A percentile compares a stretch with the other conserved stretches of the same genome.
These are phyloP conservation scores for Gobionotothen gibberifrons DNA, from an alignment of 2,797 vertebrate species.

Conservation along the genomic window DNA sequence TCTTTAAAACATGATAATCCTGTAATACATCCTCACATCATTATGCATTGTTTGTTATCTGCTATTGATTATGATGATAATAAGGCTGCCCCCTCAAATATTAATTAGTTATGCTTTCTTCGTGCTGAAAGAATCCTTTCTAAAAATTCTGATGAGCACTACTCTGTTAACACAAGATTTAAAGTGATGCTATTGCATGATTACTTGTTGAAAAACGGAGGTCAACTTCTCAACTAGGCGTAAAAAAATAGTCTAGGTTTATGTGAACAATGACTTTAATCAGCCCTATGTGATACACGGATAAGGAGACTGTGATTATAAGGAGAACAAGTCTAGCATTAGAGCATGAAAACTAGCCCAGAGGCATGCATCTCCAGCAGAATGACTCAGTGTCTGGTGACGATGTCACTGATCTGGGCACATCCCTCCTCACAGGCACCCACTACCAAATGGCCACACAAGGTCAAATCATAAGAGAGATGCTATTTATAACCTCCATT, in stretches of 20 bases:
- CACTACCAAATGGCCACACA: conserved; percentile 59
- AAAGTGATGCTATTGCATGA: too few relatives aligned
- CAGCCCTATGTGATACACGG: background rate
- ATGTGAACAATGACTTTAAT: too few relatives aligned
- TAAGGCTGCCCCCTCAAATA: too few relatives aligned
- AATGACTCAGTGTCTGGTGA: conserved; percentile 29
- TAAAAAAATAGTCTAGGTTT: too few relatives aligned
- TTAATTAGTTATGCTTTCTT: too few relatives aligned
- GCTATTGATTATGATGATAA: conserved; percentile 2
- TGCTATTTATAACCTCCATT: conserved; percentile 64
- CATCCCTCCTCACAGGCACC: conserved; percentile 41
- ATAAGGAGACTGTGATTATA: conserved; percentile 9
- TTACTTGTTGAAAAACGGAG: too few relatives aligned
- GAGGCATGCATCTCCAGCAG: conserved; percentile 42
- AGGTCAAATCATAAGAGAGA: conserved; percentile 67
- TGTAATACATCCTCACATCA: background rate
- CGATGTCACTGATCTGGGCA: conserved; percentile 48
- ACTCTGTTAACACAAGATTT: too few relatives aligned
- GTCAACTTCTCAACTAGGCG: too few relatives aligned
- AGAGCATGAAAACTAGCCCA: conserved; percentile 22
- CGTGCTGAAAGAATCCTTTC: too few relatives aligned
- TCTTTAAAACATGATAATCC: conserved; percentile 3
- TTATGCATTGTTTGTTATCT: background rate
- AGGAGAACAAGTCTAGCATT: background rate
- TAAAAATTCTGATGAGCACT: too few relatives aligned